Evolutionary conservation across 2,113 vertebrate species (phyloP).

Genomic region (Brachyistius frenatus): DNA sequence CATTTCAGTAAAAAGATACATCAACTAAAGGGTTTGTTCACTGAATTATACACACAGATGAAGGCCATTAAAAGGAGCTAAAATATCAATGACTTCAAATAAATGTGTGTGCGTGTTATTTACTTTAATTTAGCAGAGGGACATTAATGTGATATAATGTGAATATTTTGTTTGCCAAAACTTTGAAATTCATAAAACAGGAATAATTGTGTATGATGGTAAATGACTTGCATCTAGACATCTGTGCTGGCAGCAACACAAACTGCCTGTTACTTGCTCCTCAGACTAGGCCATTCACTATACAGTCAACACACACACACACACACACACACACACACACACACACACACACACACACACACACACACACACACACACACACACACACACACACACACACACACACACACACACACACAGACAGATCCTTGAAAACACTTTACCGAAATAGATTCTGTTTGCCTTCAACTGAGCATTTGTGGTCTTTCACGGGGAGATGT

Average conservation of each 20-base stretch:
- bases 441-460: slow-evolving; percentile 42
- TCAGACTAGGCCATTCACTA: background rate
- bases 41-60: background rate
- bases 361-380: background rate
- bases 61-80: background rate
- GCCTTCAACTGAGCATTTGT: slow-evolving; percentile 56
- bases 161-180: background rate
- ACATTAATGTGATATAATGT: slow-evolving; percentile 1
- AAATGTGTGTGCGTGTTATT: background rate
- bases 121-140: background rate
- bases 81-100: background rate
- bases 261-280: slow-evolving; percentile 4
- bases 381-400: slow-evolving; percentile 3
- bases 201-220: background rate
- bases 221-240: background rate
- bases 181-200: slow-evolving; percentile 1
- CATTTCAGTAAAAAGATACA: background rate
- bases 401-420: background rate
- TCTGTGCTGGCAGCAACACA: background rate
- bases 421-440: slow-evolving; percentile 30
- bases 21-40: too few species aligned
- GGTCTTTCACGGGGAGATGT: slow-evolving; percentile 44
- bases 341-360: background rate
- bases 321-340: background rate
- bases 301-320: background rate